phyloP scores from a whole-genome alignment of 2,113 vertebrate genomes.

The Terrapene triunguis region DNA sequence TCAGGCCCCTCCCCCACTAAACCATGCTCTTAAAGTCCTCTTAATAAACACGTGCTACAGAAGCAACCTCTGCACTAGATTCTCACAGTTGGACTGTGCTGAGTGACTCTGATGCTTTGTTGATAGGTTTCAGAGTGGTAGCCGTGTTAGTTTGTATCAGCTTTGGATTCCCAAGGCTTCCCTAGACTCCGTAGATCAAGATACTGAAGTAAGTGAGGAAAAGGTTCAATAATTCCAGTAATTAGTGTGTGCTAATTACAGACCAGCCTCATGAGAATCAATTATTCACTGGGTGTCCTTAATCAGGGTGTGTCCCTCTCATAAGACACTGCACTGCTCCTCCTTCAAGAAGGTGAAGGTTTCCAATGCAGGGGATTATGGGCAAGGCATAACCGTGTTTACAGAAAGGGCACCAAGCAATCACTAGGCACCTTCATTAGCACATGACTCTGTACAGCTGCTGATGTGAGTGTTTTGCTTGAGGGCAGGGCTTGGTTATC shows the following conservation, averaged over 20 bases:
- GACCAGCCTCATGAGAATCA: slow-evolving; percentile 68
- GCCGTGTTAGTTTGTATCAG: too few species aligned
- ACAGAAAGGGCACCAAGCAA: background rate
- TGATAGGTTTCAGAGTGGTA: too few species aligned
- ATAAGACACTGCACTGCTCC: background rate
- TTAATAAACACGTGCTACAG: background rate
- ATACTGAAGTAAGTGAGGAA: slow-evolving; percentile 53
- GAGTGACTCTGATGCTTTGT: slow-evolving; percentile 37
- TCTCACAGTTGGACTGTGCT: background rate
- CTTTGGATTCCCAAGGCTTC: too few species aligned
- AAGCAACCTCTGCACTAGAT: background rate
- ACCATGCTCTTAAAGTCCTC: background rate
- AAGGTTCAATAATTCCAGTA: slow-evolving; percentile 68
- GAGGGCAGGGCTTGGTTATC: slow-evolving; percentile 31
- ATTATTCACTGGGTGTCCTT: slow-evolving; percentile 71
- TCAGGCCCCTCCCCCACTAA: background rate
- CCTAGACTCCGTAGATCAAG: background rate
- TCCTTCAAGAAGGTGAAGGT: slow-evolving; percentile 50
- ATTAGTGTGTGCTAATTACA: slow-evolving; percentile 74
- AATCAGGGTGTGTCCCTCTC: slow-evolving; percentile 67
- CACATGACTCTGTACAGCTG: fast-evolving
- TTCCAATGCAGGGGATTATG: slow-evolving; percentile 55
- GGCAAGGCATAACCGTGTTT: background rate
- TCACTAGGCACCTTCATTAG: fast-evolving
- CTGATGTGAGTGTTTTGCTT: background rate